Base-by-base conservation (phyloP, 2,888 invertebrate genomes). In the Hypomecis punctinalis region DNA sequence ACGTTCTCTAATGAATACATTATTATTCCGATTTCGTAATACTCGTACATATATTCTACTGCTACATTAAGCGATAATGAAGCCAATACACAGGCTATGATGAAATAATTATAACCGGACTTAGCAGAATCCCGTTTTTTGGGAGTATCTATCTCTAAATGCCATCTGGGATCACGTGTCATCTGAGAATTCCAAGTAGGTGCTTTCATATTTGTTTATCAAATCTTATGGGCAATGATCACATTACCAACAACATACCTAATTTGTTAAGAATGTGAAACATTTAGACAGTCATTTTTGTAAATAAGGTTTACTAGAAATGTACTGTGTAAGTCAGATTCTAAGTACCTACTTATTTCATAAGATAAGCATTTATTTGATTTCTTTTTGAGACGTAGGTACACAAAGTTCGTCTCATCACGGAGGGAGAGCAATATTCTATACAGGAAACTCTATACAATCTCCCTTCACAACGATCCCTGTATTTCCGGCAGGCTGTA, bases 401-500 rank as follows among this genome's bases (percentile, higher is more conserved):
- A 55, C 7, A 46, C 36, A 51, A 43, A 23, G n/a, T 37, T n/a
- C 33, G 3, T 37, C 35, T 61, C 9, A 13, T 36, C n/a, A n/a
- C 36, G 6, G 45, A 62, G 33, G 46, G 62, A 11, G 46, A 55
- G 36, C 45, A 51, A 55, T 42, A 58, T 63, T 45, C 36, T 35
- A 35, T 46, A 51, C 33, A 62, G 9, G 52, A 42, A 8, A n/a
- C 10, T 35, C 23, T n/a, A 55, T 55, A n/a, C 8, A 42, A 35
- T 33, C 46, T 59, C 63, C 58, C 59, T 48, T 42, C 58, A n/a
- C 43, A 42, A 11, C 39, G 33, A 42, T 23, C 47, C 35, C 11
- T 42, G 47, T 59, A 59, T 55, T 59, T 55, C 49, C 59, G 59
- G 51, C 53, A 59, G 59, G 49, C 54, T 55, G 58, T 42, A 55